phyloP scores from a whole-genome alignment of 2,797 vertebrate species.

The Pipistrellus pygmaeus region DNA sequence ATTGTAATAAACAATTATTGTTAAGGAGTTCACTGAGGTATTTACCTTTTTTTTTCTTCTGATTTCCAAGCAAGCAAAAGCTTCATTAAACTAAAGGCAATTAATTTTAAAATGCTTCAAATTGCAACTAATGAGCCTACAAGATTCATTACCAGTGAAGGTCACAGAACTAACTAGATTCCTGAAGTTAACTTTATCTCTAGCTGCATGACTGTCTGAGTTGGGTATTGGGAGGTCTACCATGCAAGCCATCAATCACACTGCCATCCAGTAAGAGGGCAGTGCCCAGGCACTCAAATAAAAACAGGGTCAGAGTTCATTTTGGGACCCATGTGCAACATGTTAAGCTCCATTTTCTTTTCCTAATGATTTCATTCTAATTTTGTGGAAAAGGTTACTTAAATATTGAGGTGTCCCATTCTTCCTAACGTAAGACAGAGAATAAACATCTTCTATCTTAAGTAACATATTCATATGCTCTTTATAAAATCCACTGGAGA shows the following conservation, averaged over 20 bases:
- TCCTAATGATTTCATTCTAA: background rate
- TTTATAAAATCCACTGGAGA: background rate
- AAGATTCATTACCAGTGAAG: constrained; percentile 57
- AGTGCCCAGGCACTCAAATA: fast-evolving
- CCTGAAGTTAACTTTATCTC: constrained; percentile 42
- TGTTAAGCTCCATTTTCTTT: background rate
- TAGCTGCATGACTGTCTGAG: background rate
- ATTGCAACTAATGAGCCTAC: constrained; percentile 63
- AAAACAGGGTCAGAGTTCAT: background rate
- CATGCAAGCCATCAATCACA: background rate
- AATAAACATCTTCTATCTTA: background rate
- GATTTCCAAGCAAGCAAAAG: constrained; percentile 57
- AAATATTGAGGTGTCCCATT: background rate
- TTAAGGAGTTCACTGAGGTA: constrained; percentile 18
- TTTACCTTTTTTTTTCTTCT: constrained; percentile 53
- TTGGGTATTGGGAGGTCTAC: background rate
- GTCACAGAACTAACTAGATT: constrained; percentile 47
- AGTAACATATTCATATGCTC: background rate
- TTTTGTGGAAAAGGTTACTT: background rate
- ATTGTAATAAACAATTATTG: background rate
- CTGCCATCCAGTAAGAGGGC: background rate
- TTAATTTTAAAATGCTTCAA: constrained; percentile 68
- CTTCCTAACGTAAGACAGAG: background rate
- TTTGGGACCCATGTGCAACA: background rate
- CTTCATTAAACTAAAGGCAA: constrained; percentile 70